These are phyloP conservation scores for Puma concolor DNA, from an alignment of 2,113 vertebrate species.

Conservation along the genomic window DNA sequence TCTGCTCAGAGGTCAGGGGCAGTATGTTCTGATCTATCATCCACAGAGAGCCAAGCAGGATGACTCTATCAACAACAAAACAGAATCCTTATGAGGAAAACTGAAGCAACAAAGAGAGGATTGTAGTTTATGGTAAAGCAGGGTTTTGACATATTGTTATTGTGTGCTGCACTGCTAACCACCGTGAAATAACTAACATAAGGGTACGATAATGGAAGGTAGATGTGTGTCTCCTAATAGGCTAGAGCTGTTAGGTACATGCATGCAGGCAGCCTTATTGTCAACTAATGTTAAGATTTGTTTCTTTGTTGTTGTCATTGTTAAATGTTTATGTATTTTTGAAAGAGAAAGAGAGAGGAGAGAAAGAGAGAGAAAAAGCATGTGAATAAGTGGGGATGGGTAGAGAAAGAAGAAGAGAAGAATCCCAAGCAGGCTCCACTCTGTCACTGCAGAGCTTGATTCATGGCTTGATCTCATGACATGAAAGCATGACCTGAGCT, in stretches of 20 bases:
- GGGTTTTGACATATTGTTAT: background rate
- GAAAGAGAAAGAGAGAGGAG: no score
- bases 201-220: background rate
- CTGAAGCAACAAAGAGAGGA: background rate
- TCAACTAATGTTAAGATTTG: background rate
- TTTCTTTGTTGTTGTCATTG: background rate
- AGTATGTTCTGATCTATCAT: background rate
- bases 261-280: accelerated
- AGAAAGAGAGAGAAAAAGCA: no score
- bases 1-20: background rate
- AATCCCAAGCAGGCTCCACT: no score
- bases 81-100: background rate
- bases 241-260: no score
- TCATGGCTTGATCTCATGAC: no score
- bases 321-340: no score
- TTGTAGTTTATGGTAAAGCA: background rate
- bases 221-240: background rate
- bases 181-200: background rate
- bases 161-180: background rate
- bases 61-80: background rate
- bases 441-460: no score
- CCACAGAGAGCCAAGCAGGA: background rate
- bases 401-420: no score
- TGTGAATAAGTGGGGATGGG: no score
- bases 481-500: no score